phyloP scores from a whole-genome alignment of 2,888 invertebrate genomes.

The Rhogogaster chlorosoma region DNA sequence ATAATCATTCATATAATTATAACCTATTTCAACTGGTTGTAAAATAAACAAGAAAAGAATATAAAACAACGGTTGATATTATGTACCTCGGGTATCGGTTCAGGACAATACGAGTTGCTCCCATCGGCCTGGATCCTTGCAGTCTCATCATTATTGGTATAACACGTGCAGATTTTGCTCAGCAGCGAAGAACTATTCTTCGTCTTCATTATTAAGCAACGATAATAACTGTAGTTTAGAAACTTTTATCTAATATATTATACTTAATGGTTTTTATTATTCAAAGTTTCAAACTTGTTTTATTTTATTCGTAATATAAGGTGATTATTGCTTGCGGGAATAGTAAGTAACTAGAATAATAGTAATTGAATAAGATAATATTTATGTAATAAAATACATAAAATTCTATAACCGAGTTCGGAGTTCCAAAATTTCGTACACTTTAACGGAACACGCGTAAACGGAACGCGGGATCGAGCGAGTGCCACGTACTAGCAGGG shows the following conservation, averaged over 20 bases:
- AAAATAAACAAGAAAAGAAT: background rate
- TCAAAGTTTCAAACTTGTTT: background rate
- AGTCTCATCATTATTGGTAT: constrained; percentile 57
- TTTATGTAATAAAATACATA: background rate
- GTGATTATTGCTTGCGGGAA: background rate
- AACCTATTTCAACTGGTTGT: background rate
- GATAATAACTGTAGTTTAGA: background rate
- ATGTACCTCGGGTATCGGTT: constrained; percentile 30
- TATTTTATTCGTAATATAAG: background rate
- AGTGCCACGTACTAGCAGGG: constrained; percentile 1
- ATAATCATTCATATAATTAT: background rate
- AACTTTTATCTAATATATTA: background rate
- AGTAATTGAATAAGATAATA: no score
- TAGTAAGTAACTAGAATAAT: background rate
- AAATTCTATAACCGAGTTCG: no score
- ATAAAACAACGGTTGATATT: background rate
- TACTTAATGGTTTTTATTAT: background rate
- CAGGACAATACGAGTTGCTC: constrained; percentile 41
- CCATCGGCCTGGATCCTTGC: constrained; percentile 48
- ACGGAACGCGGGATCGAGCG: background rate
- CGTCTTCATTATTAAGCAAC: constrained; percentile 65
- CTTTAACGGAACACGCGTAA: background rate
- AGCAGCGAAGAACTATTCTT: constrained; percentile 68
- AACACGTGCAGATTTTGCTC: constrained; percentile 71
- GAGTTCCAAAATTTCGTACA: background rate